Evolutionary conservation across 2,113 vertebrate genomes (phyloP).

Genomic region (Dipodomys stephensi): DNA sequence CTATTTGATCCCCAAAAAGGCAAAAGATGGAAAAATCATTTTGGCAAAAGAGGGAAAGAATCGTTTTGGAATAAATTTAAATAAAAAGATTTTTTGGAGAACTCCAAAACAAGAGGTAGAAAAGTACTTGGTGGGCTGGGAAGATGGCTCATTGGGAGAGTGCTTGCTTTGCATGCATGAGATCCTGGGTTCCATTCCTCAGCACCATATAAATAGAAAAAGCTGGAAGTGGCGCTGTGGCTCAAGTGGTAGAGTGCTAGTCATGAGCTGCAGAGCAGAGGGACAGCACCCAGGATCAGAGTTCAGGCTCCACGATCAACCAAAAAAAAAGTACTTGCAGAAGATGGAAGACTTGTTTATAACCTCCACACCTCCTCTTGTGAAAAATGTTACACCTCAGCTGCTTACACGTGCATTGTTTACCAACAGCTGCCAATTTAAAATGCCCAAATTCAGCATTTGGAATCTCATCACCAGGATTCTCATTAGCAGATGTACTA

Average conservation of each 20-base stretch:
- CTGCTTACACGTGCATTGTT: neutral
- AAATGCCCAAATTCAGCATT: conserved; percentile 11
- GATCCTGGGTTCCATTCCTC: too few relatives aligned
- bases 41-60: conserved; percentile 29
- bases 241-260: too few relatives aligned
- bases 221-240: too few relatives aligned
- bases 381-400: conserved; percentile 37
- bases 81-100: conserved; percentile 21
- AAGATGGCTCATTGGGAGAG: too few relatives aligned
- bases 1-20: neutral
- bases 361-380: neutral
- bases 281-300: too few relatives aligned
- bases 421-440: conserved; percentile 27
- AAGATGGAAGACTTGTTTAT: conserved; percentile 26
- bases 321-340: neutral
- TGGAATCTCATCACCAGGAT: neutral
- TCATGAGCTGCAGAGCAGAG: too few relatives aligned
- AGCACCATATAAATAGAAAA: too few relatives aligned
- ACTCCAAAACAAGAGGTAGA: neutral
- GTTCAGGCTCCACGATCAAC: too few relatives aligned
- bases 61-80: neutral
- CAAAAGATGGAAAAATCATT: neutral
- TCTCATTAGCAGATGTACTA: conserved; percentile 39
- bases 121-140: neutral
- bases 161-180: too few relatives aligned